Conservation (phyloP, 2,888 invertebrate species). For the Coelogynopora nodosa region DNA sequence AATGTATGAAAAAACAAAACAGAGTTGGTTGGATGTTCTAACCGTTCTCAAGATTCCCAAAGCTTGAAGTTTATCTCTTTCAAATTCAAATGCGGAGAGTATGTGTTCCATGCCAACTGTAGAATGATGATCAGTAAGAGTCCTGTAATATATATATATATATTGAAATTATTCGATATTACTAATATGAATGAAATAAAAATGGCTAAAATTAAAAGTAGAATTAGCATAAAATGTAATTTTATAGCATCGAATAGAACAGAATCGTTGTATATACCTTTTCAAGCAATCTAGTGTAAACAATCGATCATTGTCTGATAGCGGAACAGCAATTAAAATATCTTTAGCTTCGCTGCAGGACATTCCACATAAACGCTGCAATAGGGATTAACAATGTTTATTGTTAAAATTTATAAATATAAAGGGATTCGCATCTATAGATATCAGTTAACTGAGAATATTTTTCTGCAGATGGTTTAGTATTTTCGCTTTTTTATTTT, state of each 20-base stretch:
- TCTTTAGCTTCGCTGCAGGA: constrained; percentile 58
- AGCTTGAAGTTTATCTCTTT: constrained; percentile 57
- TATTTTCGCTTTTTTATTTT: too few relatives aligned
- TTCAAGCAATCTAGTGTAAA: constrained; percentile 58
- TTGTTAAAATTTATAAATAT: constrained; percentile 37
- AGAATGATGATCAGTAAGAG: constrained; percentile 55
- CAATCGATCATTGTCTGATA: constrained; percentile 58
- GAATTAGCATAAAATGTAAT: neutral
- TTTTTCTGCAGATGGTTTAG: too few relatives aligned
- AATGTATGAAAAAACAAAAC: too few relatives aligned
- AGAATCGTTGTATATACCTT: constrained; percentile 51
- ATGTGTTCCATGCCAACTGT: constrained; percentile 59
- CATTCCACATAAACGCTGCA: constrained; percentile 60
- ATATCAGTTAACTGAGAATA: too few relatives aligned
- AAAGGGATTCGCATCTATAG: too few relatives aligned
- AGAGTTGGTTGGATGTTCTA: too few relatives aligned
- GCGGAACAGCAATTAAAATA: constrained; percentile 56
- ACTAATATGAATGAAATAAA: neutral
- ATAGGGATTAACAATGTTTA: too few relatives aligned
- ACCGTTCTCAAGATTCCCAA: constrained; percentile 55
- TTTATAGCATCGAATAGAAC: neutral
- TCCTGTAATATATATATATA: constrained; percentile 50
- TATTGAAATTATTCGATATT: neutral
- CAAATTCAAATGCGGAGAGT: constrained; percentile 57
- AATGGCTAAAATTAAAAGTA: neutral